Evolutionary conservation across 2,888 invertebrate species (phyloP).

Genomic region (Drosophila rellima): DNA sequence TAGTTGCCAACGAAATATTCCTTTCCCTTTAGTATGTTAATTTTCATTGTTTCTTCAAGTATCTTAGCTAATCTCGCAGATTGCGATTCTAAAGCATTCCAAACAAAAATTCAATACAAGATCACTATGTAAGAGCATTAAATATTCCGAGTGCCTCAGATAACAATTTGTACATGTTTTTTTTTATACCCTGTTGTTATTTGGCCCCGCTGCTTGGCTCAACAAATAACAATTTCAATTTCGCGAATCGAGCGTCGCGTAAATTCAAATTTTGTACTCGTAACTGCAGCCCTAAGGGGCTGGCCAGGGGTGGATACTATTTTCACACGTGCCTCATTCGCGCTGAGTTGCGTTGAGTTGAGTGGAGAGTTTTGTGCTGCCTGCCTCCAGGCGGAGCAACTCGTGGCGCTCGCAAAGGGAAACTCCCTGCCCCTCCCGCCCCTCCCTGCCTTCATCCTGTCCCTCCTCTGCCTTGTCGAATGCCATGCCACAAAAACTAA

Average conservation of each 20-base stretch:
- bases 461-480: not conserved
- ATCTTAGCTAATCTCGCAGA: not conserved
- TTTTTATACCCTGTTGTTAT: not conserved
- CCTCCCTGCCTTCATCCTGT: no score
- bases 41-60: not conserved
- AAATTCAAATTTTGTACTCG: constrained; percentile 73
- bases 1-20: no score
- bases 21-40: no score
- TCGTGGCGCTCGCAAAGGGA: constrained; percentile 38
- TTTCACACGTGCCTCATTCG: constrained; percentile 56
- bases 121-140: not conserved
- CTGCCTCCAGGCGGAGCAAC: constrained; percentile 45
- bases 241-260: constrained; percentile 68
- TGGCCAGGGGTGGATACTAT: constrained; percentile 39
- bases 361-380: constrained; percentile 41
- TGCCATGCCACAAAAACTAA: constrained; percentile 62
- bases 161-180: not conserved
- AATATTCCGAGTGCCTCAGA: not conserved
- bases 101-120: not conserved
- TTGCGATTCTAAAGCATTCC: not conserved
- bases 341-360: constrained; percentile 3
- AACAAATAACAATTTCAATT: constrained; percentile 80
- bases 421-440: constrained; percentile 2
- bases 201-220: constrained; percentile 24
- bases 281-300: constrained; percentile 30